Percentiles rank a stretch among this genome's conserved stretches.
Conservation (phyloP, 92 coral and sea anemone genomes). For the Heliopora coerulea region DNA sequence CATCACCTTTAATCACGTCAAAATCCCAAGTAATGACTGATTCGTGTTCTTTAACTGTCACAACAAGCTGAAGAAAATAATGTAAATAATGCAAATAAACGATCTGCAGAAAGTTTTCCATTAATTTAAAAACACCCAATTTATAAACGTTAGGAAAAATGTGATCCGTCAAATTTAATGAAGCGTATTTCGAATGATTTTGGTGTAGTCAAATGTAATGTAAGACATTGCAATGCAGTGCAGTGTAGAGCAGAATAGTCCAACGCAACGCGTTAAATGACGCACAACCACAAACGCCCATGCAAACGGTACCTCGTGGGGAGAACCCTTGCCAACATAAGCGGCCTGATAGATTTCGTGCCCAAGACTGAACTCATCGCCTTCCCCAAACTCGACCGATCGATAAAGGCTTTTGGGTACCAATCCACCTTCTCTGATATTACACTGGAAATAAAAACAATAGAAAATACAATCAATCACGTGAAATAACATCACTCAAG, state of each 20-base stretch:
- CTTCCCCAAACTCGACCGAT: constrained; percentile 85
- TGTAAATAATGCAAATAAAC: too few relatives aligned
- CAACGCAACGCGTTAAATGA: not conserved
- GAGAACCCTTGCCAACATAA: constrained; percentile 94
- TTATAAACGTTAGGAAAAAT: too few relatives aligned
- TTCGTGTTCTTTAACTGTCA: constrained; percentile 88
- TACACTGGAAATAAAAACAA: constrained; percentile 47
- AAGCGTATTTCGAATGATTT: not conserved
- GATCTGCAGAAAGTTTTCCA: too few relatives aligned
- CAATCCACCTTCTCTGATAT: constrained; percentile 82
- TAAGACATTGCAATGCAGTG: not conserved
- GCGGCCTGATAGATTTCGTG: constrained; percentile 95
- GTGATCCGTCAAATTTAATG: not conserved
- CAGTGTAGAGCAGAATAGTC: too few relatives aligned
- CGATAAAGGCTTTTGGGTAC: constrained; percentile 93
- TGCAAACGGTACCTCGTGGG: constrained; percentile 69
- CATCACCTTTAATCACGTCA: constrained; percentile 93
- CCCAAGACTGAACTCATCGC: constrained; percentile 77
- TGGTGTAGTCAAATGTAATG: not conserved
- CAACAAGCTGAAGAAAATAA: constrained; percentile 83
- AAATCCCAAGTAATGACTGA: constrained; percentile 99
- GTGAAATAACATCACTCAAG: too few relatives aligned
- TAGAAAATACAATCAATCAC: too few relatives aligned
- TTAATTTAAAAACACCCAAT: too few relatives aligned
- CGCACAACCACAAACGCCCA: not conserved